phyloP scores from a whole-genome alignment of 2,888 invertebrate genomes.

The Noctua janthe region DNA sequence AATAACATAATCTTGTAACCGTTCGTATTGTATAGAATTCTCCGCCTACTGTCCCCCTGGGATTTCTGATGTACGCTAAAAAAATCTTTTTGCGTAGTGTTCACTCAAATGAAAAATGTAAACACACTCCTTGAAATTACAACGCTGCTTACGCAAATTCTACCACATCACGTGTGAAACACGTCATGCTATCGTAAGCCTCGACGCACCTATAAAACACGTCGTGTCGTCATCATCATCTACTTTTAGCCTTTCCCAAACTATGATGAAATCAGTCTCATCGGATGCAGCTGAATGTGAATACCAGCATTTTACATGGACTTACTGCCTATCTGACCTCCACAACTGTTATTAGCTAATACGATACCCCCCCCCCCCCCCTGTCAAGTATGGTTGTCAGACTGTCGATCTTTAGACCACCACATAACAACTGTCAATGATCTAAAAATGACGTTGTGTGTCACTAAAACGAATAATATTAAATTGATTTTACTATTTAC shows the following conservation, averaged over 20 bases:
- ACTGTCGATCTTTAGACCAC: too few relatives aligned
- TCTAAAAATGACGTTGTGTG: background rate
- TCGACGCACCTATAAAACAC: background rate
- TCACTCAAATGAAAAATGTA: background rate
- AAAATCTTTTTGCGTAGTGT: background rate
- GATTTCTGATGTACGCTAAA: background rate
- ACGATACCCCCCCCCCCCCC: too few relatives aligned
- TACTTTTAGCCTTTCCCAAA: background rate
- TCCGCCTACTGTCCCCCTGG: background rate
- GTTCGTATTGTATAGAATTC: background rate
- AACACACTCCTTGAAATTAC: background rate
- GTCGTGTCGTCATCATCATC: background rate
- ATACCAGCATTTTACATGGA: background rate
- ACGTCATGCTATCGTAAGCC: background rate
- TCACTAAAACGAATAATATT: slow-evolving; percentile 15
- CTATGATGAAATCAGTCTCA: background rate
- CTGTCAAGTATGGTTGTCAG: background rate
- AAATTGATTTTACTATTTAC: slow-evolving; percentile 48
- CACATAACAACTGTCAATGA: background rate
- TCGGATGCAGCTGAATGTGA: background rate
- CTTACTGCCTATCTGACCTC: background rate
- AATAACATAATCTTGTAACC: background rate
- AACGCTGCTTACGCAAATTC: background rate
- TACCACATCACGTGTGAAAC: background rate
- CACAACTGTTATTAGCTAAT: background rate